Conservation (phyloP, 2,113 vertebrate genomes). For the Astatotilapia flaviijosephi region DNA sequence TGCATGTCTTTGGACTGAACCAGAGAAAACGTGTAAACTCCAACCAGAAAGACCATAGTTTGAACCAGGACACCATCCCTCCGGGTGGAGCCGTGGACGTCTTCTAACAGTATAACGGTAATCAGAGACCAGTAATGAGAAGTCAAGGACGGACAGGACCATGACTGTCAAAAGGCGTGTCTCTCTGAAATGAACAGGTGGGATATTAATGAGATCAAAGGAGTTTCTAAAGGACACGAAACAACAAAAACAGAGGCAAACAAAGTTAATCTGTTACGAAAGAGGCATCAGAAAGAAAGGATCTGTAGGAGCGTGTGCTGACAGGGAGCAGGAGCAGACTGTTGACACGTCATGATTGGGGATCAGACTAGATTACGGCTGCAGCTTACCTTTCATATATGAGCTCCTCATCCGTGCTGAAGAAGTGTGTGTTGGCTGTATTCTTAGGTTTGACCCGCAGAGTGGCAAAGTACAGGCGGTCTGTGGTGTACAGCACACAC, state of each 20-base stretch:
- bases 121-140: not conserved
- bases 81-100: not conserved
- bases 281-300: not conserved
- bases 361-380: not conserved
- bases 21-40: not conserved
- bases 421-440: conserved; percentile 83
- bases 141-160: not conserved
- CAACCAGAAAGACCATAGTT: not conserved
- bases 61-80: not conserved
- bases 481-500: conserved; percentile 54
- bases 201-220: not conserved
- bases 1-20: not conserved
- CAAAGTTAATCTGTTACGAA: not conserved
- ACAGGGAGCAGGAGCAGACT: not conserved
- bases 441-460: conserved; percentile 87
- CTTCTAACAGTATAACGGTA: not conserved
- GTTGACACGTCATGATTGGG: not conserved
- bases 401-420: conserved; percentile 88
- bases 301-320: not conserved
- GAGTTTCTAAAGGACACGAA: not conserved
- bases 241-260: not conserved
- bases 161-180: not conserved
- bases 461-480: conserved; percentile 88
- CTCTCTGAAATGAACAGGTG: not conserved
- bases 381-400: conserved; percentile 88